Conservation (phyloP, 2,797 vertebrate genomes). For the Sebastiscus tertius region DNA sequence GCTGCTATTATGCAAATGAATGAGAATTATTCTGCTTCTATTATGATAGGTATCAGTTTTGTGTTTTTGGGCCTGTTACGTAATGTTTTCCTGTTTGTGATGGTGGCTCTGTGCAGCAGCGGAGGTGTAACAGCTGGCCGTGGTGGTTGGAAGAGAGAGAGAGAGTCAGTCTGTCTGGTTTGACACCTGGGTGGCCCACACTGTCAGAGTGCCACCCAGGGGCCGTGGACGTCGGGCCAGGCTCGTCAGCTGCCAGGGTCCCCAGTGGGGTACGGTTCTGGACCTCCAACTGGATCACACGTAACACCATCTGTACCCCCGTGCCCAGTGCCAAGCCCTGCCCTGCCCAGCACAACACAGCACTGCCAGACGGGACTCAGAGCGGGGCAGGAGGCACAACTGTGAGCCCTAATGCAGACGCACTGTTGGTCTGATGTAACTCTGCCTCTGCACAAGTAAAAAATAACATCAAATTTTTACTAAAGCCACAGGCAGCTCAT, state of each 20-base stretch:
- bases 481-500: conserved; percentile 47
- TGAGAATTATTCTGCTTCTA: conserved; percentile 12
- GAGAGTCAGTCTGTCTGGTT: conserved; percentile 24
- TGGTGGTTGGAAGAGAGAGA: conserved; percentile 3
- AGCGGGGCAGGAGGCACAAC: conserved; percentile 37
- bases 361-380: conserved; percentile 59
- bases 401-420: conserved; percentile 28
- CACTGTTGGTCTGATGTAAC: conserved; percentile 53
- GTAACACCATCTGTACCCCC: conserved; percentile 73
- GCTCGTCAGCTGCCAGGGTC: conserved; percentile 67
- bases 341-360: conserved; percentile 43
- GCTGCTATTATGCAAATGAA: conserved; percentile 29
- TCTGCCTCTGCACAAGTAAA: conserved; percentile 30
- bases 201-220: conserved; percentile 45
- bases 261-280: conserved; percentile 58
- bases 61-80: conserved; percentile 7
- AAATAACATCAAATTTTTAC: conserved; percentile 50
- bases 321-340: conserved; percentile 62
- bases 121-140: conserved; percentile 56
- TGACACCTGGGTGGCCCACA: conserved; percentile 65
- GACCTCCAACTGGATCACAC: conserved; percentile 75
- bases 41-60: conserved; percentile 14
- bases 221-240: conserved; percentile 44
- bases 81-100: conserved; percentile 6
- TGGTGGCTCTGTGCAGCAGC: conserved; percentile 16